Conservation (phyloP, 2,797 vertebrate genomes). For the Chrysocyon brachyurus region DNA sequence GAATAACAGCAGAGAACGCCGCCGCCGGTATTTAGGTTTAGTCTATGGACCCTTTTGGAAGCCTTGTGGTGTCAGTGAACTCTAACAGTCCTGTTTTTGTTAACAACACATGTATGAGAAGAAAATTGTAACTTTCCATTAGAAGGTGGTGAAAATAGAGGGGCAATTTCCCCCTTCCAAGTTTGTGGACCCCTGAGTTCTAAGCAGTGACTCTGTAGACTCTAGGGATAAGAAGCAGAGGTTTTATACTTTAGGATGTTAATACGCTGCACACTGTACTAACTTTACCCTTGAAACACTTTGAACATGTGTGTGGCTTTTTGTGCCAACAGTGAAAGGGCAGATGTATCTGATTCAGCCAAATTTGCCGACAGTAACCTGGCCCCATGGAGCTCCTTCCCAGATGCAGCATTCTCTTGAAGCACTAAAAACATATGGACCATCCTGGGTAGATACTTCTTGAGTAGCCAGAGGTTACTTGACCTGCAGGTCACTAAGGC, state of each 20-base stretch:
- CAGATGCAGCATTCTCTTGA: slow-evolving; percentile 74
- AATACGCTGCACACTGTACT: not conserved
- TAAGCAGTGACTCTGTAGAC: not conserved
- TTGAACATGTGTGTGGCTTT: slow-evolving; percentile 69
- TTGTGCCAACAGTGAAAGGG: slow-evolving; percentile 64
- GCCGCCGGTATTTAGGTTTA: not conserved
- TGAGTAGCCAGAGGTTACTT: slow-evolving; percentile 52
- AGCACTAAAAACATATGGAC: slow-evolving; percentile 64
- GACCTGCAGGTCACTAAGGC: slow-evolving; percentile 61
- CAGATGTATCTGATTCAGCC: slow-evolving; percentile 80
- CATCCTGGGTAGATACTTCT: slow-evolving; percentile 72
- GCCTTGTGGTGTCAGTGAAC: not conserved
- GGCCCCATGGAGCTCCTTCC: slow-evolving; percentile 66
- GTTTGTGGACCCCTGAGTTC: not conserved
- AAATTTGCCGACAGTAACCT: slow-evolving; percentile 70
- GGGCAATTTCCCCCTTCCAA: not conserved
- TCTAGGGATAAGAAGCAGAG: not conserved
- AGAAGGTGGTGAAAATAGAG: slow-evolving; percentile 51
- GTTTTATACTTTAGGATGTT: not conserved
- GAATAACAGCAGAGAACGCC: not conserved
- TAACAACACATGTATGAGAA: not conserved
- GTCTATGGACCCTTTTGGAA: not conserved
- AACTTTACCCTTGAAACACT: slow-evolving; percentile 71
- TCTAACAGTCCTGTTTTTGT: not conserved
- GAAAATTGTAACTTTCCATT: slow-evolving; percentile 47